Evolutionary conservation across 2,797 vertebrate species (phyloP), one percentile per base, ranked within the genome.

Genomic region (Squalus acanthias): DNA sequence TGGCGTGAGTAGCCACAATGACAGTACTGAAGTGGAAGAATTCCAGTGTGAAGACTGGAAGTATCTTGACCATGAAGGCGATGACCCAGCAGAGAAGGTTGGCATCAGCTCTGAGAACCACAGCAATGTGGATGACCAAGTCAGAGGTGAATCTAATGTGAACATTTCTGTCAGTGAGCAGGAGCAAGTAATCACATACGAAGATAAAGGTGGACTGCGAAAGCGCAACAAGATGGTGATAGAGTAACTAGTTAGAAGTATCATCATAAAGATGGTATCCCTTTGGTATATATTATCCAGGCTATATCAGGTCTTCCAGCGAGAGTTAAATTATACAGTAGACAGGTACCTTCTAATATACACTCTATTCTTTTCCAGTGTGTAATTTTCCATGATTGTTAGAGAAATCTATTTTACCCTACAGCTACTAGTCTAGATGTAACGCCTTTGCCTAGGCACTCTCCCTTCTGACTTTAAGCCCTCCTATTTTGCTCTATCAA

Each of bases 71-170:
- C 26, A 82, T 0, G 98, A 98, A 96, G 98, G 98, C 1, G 98
- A 99, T 0, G 98, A 99, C 96, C 99, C 99, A 1, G 99, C 99
- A 0, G 99, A 99, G 97, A 99, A 99, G 0, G 97, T 98, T 96
- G 98, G 97, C 39, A 99, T 99, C 97, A 96, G 97, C 74, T 97
- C 97, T 0, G 98, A 98, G 13, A 97, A 96, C 70, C 97, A 97
- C 96, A 97, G 98, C 0, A 98, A 98, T 97, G 96, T 96, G 70
- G 98, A 98, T 82, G 98, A 98, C 72, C 1, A 88, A 24, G 74
- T 95, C 89, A 97, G 97, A 8, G 98, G 98, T 91, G 97, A 98
- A 15, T 96, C 97, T 63, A 97, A 97, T 50, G 96, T 97, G 53
- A 97, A 98, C 33, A 97, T 97, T 33, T 97, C 97, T 33, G 97